Evolutionary conservation across 2,113 vertebrate species (phyloP), one percentile per base, ranked within the genome.

Genomic region (Struthidea cinerea): DNA sequence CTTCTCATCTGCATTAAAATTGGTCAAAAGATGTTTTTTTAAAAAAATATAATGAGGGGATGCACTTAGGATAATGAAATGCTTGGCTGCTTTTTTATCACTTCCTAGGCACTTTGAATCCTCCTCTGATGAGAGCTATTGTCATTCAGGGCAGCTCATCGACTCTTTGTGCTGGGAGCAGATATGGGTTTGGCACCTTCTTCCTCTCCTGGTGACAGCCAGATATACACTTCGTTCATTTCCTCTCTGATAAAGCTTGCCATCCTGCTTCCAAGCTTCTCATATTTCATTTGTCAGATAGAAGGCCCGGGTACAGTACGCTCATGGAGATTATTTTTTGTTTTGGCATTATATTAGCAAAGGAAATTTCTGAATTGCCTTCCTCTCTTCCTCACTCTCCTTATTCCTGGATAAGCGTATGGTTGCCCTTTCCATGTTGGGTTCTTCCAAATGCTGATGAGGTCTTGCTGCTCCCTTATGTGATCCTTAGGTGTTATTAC

Each of bases 1-100:
- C 22, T 73, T 90, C 83, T 84, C 87, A 91, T 91, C 86, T 91
- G 86, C 91, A 96, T 97, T 96, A 96, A 95, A 96, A 96, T 94
- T 93, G 81, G 89, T 93, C 91, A 89, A 95, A 97, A 93, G 73
- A 96, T 69, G 53, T 73, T 91, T 96, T 96, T 89, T 87, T 94
- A 94, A 90, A 68, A 90, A 97, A 96, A 84, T 87, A 93, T 96
- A 96, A 97, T 76, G 87, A 95, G 70, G 70, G 85, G 85, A 85
- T 84, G 64, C 80, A 87, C 77, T 96, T 95, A 95, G 87, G 90
- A 94, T 83, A 96, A 96, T 93, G 73, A 93, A 94, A 94, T 83
- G 55, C 85, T 87, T 87, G 87, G 89, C 88, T 96, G 93, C 79
- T 78, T 94, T 94, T 96, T 95, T 94, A 94, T 96, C 85, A 70